Conservation (phyloP, 1,140 invertebrate genomes). For the Melipona quadrifasciata region DNA sequence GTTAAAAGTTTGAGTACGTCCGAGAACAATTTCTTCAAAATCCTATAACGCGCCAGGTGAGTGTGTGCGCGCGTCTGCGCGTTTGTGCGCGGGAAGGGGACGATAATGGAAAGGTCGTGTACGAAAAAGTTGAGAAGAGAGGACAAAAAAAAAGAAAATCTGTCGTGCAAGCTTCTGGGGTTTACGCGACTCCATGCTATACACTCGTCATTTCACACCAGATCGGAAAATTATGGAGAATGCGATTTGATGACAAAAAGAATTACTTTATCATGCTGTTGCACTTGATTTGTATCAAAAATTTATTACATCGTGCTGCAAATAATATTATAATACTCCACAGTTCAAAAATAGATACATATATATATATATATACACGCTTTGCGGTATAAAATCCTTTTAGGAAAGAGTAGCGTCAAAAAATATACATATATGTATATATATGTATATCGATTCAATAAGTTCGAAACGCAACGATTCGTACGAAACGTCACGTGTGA, state of each 20-base stretch:
- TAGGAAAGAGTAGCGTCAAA: neutral
- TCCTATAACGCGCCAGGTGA: slow-evolving; percentile 24
- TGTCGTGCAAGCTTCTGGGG: slow-evolving; percentile 6
- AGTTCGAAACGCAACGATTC: neutral
- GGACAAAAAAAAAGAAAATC: slow-evolving; percentile 15
- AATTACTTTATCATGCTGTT: neutral
- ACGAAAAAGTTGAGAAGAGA: slow-evolving; percentile 37
- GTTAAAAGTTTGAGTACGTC: slow-evolving; percentile 37
- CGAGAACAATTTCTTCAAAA: slow-evolving; percentile 46
- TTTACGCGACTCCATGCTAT: neutral
- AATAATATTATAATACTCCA: no score
- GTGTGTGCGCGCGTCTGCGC: slow-evolving; percentile 3
- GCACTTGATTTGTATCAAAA: neutral
- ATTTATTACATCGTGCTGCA: neutral
- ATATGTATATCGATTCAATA: no score
- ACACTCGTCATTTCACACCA: slow-evolving; percentile 3
- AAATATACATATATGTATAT: neutral
- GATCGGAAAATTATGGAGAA: neutral
- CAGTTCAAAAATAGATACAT: no score
- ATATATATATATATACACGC: no score
- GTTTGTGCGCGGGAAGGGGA: neutral
- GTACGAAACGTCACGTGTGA: neutral
- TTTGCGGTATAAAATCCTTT: neutral
- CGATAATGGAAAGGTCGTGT: slow-evolving; percentile 56
- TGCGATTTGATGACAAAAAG: no score